Percentiles rank a stretch among this genome's conserved stretches.
Conservation (phyloP, 1,140 invertebrate genomes). For the Cataglyphis hispanica region DNA sequence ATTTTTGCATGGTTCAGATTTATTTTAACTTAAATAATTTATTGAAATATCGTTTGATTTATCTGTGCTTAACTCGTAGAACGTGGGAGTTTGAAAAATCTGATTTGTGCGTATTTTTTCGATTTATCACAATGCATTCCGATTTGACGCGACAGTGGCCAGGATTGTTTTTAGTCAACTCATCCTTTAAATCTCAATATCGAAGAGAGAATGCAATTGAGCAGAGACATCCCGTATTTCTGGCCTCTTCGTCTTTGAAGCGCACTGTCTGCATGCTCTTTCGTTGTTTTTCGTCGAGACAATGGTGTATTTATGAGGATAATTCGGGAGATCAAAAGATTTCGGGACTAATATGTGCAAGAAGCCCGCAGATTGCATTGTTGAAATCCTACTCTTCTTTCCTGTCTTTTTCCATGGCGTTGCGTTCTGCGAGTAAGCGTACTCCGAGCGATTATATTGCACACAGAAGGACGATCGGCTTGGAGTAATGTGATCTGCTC, state of each 20-base stretch:
- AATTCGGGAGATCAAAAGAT: slow-evolving; percentile 42
- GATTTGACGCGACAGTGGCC: neutral
- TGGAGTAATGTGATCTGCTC: slow-evolving; percentile 14
- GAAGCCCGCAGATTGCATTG: slow-evolving; percentile 8
- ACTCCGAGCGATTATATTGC: slow-evolving; percentile 7
- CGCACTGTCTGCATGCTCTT: neutral
- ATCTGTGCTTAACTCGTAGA: neutral
- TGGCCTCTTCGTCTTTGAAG: neutral
- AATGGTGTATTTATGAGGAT: neutral
- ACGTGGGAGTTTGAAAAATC: neutral
- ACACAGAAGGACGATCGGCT: neutral
- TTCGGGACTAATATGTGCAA: neutral
- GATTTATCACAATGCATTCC: neutral
- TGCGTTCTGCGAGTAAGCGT: neutral
- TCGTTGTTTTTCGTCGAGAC: neutral
- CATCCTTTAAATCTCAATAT: neutral
- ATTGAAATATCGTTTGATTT: neutral
- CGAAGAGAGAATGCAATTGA: neutral
- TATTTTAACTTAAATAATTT: neutral
- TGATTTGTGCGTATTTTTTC: neutral
- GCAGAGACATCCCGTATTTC: slow-evolving; percentile 11
- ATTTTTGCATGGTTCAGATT: neutral
- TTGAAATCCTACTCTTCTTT: neutral
- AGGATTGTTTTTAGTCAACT: neutral
- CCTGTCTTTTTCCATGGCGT: neutral